These are phyloP conservation scores for Xylophagus ater DNA, from an alignment of 2,888 invertebrate species.

Conservation along the genomic window DNA sequence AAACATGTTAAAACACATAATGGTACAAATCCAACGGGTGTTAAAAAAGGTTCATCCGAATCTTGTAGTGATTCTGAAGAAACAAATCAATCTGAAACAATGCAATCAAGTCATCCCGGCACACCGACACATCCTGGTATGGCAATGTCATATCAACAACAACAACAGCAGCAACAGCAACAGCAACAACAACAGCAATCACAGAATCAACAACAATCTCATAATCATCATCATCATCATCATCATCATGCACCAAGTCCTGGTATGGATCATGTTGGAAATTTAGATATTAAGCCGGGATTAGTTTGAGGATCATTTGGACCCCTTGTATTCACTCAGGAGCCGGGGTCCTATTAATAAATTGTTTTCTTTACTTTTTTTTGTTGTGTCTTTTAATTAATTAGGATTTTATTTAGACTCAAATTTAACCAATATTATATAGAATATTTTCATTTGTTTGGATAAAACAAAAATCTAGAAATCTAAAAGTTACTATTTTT, in stretches of 20 bases:
- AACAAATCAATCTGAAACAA: constrained; percentile 52
- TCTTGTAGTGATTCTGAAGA: constrained; percentile 85
- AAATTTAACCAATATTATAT: neutral
- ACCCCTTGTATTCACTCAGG: constrained; percentile 43
- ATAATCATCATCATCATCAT: constrained; percentile 16
- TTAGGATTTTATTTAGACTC: constrained; percentile 1
- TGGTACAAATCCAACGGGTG: constrained; percentile 51
- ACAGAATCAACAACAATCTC: constrained; percentile 10
- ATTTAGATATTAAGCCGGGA: constrained; percentile 60
- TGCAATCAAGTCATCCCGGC: constrained; percentile 30
- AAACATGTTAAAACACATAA: constrained; percentile 97
- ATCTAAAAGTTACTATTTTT: no score
- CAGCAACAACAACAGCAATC: constrained; percentile 27
- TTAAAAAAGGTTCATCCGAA: constrained; percentile 65
- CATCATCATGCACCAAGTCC: constrained; percentile 43
- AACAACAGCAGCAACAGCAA: constrained; percentile 33
- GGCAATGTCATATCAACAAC: constrained; percentile 34
- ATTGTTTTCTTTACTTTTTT: constrained; percentile 8
- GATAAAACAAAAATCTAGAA: no score
- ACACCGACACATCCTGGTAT: constrained; percentile 38
- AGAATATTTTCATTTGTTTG: neutral
- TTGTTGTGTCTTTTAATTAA: constrained; percentile 4
- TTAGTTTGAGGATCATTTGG: constrained; percentile 51
- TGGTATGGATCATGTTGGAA: constrained; percentile 50
- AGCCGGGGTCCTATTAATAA: constrained; percentile 22